A percentile compares a stretch with the other conserved stretches of the same genome.
Evolutionary conservation across 2,888 invertebrate genomes (phyloP).

Genomic region (Drosophila diplacantha): DNA sequence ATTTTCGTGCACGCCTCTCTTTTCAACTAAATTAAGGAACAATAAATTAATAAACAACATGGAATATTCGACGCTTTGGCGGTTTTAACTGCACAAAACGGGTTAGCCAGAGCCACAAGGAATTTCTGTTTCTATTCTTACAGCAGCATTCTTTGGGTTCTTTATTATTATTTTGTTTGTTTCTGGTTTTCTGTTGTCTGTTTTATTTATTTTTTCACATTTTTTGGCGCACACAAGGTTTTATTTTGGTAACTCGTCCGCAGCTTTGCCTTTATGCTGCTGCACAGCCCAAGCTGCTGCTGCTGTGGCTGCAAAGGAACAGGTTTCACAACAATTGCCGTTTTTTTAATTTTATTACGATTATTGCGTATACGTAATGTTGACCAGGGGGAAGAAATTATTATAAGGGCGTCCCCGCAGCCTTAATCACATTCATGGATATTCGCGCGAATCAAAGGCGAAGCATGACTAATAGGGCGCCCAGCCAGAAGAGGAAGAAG

Average conservation of each 20-base stretch:
- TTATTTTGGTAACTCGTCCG: conserved; percentile 29
- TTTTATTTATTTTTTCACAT: conserved; percentile 10
- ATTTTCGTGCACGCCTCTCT: conserved; percentile 55
- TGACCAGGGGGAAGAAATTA: background rate
- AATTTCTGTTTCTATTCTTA: conserved; percentile 20
- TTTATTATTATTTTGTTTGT: conserved; percentile 16
- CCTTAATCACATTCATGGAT: conserved; percentile 1
- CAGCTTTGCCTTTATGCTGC: conserved; percentile 19
- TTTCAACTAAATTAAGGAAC: conserved; percentile 46
- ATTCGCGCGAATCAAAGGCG: background rate
- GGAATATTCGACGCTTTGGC: conserved; percentile 1
- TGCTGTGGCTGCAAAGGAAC: conserved; percentile 33
- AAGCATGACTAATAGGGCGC: conserved; percentile 57
- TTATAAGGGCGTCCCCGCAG: background rate
- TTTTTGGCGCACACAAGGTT: conserved; percentile 43
- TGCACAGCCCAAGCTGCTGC: conserved; percentile 20
- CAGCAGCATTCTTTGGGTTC: conserved; percentile 20
- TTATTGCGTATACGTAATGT: conserved; percentile 40
- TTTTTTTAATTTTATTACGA: conserved; percentile 30
- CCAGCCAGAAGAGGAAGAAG: conserved; percentile 16
- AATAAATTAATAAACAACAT: conserved; percentile 27
- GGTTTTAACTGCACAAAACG: conserved; percentile 53
- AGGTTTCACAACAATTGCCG: conserved; percentile 47
- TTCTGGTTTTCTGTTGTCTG: conserved; percentile 1
- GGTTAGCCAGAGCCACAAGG: conserved; percentile 27